Percentiles rank a stretch among this genome's conserved stretches.
phyloP scores from a whole-genome alignment of 2,888 invertebrate species.

The Lamellibrachia columna region DNA sequence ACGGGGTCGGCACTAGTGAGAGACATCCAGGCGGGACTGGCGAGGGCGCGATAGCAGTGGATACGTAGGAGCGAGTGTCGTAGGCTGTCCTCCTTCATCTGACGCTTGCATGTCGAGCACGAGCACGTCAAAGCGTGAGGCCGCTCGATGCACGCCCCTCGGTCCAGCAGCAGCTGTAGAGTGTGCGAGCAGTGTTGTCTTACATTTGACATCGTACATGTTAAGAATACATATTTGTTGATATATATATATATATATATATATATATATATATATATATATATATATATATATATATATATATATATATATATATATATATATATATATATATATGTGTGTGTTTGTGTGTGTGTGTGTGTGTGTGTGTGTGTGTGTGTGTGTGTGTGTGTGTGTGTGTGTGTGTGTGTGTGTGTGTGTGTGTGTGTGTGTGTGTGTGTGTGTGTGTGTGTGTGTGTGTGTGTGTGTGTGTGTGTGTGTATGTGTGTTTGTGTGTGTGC shows the following conservation, averaged over 20 bases:
- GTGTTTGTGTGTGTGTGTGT: not conserved
- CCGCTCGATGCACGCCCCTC: conserved; percentile 67
- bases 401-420: not conserved
- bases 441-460: not conserved
- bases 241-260: too few species aligned
- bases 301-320: not conserved
- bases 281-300: not conserved
- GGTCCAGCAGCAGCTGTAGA: conserved; percentile 68
- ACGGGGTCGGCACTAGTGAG: conserved; percentile 70
- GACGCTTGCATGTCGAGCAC: conserved; percentile 66
- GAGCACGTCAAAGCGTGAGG: conserved; percentile 67
- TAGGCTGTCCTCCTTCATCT: conserved; percentile 67
- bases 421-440: not conserved
- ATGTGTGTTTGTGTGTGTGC: too few species aligned
- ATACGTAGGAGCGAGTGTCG: conserved; percentile 69
- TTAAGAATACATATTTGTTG: not conserved
- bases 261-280: not conserved
- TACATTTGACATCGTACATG: not conserved
- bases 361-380: not conserved
- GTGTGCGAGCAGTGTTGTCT: not conserved
- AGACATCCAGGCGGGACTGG: conserved; percentile 71
- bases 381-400: not conserved
- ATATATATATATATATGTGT: not conserved
- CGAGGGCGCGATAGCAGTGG: conserved; percentile 69
- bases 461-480: too few species aligned